Evolutionary conservation across 2,113 vertebrate species (phyloP).

Genomic region (Poecilia latipinna): DNA sequence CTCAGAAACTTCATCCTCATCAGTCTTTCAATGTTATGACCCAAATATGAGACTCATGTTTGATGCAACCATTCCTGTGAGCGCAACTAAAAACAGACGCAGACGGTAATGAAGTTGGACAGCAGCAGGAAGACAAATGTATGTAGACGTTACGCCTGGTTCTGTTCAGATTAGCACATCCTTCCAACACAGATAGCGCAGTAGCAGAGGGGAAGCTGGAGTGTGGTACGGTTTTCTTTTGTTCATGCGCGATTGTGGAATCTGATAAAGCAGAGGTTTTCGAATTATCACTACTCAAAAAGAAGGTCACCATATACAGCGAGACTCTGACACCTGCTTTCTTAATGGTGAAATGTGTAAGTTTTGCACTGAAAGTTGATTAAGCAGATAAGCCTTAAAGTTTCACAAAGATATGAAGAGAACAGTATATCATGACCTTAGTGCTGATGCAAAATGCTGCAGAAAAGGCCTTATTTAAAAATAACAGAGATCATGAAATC

Average conservation of each 20-base stretch:
- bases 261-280: constrained; percentile 42
- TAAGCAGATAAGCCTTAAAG: constrained; percentile 29
- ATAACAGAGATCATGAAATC: constrained; percentile 12
- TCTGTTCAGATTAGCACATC: constrained; percentile 15
- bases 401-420: constrained; percentile 16
- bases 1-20: neutral
- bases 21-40: neutral
- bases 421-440: constrained; percentile 1
- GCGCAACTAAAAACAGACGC: neutral
- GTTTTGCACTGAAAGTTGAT: constrained; percentile 35
- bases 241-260: constrained; percentile 3
- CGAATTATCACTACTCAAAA: neutral
- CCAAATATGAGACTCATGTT: constrained; percentile 3
- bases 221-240: constrained; percentile 6
- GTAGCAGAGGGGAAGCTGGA: constrained; percentile 10
- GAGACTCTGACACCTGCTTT: constrained; percentile 51
- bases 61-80: neutral
- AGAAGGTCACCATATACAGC: constrained; percentile 58
- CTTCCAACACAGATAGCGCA: constrained; percentile 16
- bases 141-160: constrained; percentile 26
- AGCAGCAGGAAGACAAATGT: constrained; percentile 18
- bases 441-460: constrained; percentile 8
- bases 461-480: constrained; percentile 8
- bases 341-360: constrained; percentile 22
- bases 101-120: constrained; percentile 20